These are phyloP conservation scores for Eira barbara DNA, from an alignment of 2,113 vertebrate genomes.

Conservation along the genomic window DNA sequence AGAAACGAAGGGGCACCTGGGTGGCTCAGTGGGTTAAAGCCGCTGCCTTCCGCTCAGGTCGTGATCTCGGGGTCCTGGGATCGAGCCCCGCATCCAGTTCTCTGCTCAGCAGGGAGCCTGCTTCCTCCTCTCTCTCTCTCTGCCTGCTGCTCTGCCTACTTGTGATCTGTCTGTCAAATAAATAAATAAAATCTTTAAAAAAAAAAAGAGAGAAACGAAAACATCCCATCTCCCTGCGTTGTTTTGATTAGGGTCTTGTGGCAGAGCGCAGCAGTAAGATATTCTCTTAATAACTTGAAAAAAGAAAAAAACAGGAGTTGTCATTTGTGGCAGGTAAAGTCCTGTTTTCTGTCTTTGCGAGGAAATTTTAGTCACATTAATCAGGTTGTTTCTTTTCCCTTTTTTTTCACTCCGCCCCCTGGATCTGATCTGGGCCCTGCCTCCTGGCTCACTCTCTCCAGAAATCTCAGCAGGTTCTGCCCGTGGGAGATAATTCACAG, in stretches of 20 bases:
- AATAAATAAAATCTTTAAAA: too few relatives aligned
- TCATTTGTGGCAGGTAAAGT: background rate
- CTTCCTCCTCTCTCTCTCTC: too few relatives aligned
- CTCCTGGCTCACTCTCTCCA: background rate
- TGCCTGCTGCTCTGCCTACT: too few relatives aligned
- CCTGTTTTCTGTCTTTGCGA: slow-evolving; percentile 34
- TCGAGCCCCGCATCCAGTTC: too few relatives aligned
- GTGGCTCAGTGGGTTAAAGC: too few relatives aligned
- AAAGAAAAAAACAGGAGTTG: background rate
- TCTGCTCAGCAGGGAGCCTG: too few relatives aligned
- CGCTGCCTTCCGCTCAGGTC: too few relatives aligned
- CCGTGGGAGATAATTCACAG: background rate
- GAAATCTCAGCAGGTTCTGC: background rate
- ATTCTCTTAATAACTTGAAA: background rate
- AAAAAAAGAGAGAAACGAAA: background rate
- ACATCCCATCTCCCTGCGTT: background rate
- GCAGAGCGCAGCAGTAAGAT: background rate
- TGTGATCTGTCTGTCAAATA: too few relatives aligned
- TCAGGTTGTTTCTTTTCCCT: background rate
- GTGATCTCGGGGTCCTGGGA: too few relatives aligned
- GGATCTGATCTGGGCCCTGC: background rate
- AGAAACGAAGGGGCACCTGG: too few relatives aligned
- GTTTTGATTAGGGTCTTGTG: background rate
- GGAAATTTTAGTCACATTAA: background rate
- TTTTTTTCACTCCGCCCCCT: background rate